Percentiles rank a stretch among this genome's conserved stretches.
phyloP scores from a whole-genome alignment of 1,140 invertebrate species.

The Macrobrachium rosenbergii region DNA sequence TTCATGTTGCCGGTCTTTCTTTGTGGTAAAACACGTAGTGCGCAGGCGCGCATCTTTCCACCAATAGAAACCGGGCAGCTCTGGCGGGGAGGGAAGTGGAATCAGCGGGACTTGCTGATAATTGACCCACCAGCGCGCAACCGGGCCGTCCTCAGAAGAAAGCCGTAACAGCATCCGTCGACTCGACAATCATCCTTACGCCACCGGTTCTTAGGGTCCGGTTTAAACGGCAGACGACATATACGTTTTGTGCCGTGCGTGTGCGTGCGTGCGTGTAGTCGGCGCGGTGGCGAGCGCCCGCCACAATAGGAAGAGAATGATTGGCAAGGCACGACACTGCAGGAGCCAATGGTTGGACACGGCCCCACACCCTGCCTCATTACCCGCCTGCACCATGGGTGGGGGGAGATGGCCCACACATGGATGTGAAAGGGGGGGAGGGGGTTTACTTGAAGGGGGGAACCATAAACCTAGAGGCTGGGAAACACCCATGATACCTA shows the following conservation, averaged over 20 bases:
- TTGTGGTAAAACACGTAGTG: constrained; percentile 33
- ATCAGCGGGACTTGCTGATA: constrained; percentile 44
- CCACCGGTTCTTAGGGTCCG: neutral
- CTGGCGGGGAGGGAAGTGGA: constrained; percentile 47
- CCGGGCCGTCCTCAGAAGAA: constrained; percentile 23
- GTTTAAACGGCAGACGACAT: neutral
- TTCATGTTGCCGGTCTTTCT: constrained; percentile 50
- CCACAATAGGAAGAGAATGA: constrained; percentile 60
- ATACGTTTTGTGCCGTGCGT: constrained; percentile 6
- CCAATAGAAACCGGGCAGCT: constrained; percentile 29
- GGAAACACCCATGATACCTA: neutral
- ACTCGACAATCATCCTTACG: neutral
- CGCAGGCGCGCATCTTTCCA: constrained; percentile 35
- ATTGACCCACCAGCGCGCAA: constrained; percentile 49
- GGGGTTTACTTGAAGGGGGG: neutral
- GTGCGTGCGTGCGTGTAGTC: constrained; percentile 51
- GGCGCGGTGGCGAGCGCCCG: constrained; percentile 29
- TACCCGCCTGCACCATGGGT: constrained; percentile 36
- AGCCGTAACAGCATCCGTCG: constrained; percentile 14
- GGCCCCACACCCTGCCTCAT: constrained; percentile 33
- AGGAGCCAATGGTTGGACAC: constrained; percentile 60
- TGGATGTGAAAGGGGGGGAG: neutral
- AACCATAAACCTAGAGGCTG: neutral
- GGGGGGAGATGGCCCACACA: neutral
- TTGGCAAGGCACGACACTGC: constrained; percentile 60